Conservation (phyloP, 2,113 vertebrate species). For the Stegostoma tigrinum region DNA sequence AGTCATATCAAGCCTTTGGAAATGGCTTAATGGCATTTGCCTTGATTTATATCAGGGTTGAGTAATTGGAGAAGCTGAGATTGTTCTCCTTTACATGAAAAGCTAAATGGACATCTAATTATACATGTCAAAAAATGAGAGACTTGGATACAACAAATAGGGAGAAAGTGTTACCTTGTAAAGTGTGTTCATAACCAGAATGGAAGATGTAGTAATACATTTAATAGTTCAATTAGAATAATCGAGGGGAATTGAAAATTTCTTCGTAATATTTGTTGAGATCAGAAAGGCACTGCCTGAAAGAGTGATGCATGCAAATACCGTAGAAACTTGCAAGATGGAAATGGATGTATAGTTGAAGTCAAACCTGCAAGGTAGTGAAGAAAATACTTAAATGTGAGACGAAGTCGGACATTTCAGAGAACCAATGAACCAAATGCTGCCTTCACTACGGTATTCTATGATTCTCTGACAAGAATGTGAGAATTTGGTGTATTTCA, state of each 20-base stretch:
- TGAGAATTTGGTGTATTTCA: not conserved
- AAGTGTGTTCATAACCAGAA: not conserved
- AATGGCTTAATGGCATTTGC: too few species aligned
- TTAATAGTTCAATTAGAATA: not conserved
- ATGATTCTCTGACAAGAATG: not conserved
- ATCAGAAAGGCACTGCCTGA: not conserved
- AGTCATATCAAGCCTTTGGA: too few species aligned
- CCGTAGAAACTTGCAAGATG: not conserved
- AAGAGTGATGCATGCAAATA: not conserved
- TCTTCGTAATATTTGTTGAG: not conserved
- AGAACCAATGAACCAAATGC: not conserved
- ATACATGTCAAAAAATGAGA: not conserved
- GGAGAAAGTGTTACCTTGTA: not conserved
- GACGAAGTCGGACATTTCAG: not conserved
- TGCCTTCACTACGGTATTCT: too few species aligned
- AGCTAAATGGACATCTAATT: not conserved
- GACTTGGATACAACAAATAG: not conserved
- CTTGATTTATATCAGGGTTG: too few species aligned
- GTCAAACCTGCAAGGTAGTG: not conserved
- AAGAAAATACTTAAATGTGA: not conserved
- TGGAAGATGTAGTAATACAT: not conserved
- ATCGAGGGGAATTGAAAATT: not conserved
- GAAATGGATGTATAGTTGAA: too few species aligned
- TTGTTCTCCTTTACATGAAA: not conserved
- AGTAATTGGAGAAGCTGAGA: too few species aligned